phyloP scores from a whole-genome alignment of 2,797 vertebrate species.

The Xyrichtys novacula region DNA sequence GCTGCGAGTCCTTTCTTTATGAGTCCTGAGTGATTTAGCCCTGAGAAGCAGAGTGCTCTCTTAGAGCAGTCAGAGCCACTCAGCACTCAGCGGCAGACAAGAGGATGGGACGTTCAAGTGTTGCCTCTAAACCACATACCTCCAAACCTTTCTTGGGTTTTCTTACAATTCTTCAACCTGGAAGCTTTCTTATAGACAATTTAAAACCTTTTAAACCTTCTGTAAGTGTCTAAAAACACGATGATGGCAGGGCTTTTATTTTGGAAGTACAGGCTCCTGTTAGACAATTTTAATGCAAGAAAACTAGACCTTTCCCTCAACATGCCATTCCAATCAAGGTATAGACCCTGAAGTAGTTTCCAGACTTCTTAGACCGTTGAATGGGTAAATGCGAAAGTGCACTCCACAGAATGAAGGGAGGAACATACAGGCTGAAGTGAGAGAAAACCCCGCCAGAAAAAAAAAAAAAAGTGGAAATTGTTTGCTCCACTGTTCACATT shows the following conservation, averaged over 20 bases:
- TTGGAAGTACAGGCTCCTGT: constrained; percentile 13
- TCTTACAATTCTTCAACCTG: constrained; percentile 25
- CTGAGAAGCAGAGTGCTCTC: constrained; percentile 78
- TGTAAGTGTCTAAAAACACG: constrained; percentile 2
- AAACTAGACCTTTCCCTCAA: background rate
- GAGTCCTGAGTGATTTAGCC: constrained; percentile 78
- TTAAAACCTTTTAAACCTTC: constrained; percentile 28
- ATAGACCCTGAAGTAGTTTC: background rate
- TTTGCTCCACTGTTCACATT: background rate
- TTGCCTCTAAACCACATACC: constrained; percentile 55
- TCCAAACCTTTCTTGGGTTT: constrained; percentile 49
- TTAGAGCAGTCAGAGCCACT: constrained; percentile 69
- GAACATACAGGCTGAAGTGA: background rate
- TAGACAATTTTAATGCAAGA: background rate
- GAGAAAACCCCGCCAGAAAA: too few species aligned
- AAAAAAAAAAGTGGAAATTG: background rate
- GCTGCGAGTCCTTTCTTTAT: constrained; percentile 64
- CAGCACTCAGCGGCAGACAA: constrained; percentile 68
- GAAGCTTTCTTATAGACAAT: constrained; percentile 23
- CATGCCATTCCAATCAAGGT: background rate
- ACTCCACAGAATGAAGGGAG: background rate
- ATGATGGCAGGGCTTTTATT: background rate
- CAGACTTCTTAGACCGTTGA: background rate
- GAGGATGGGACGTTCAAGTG: constrained; percentile 62
- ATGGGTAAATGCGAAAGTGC: background rate